A percentile compares a stretch with the other conserved stretches of the same genome.
Evolutionary conservation across 1,140 invertebrate genomes (phyloP).

Genomic region (Aphis craccivora): DNA sequence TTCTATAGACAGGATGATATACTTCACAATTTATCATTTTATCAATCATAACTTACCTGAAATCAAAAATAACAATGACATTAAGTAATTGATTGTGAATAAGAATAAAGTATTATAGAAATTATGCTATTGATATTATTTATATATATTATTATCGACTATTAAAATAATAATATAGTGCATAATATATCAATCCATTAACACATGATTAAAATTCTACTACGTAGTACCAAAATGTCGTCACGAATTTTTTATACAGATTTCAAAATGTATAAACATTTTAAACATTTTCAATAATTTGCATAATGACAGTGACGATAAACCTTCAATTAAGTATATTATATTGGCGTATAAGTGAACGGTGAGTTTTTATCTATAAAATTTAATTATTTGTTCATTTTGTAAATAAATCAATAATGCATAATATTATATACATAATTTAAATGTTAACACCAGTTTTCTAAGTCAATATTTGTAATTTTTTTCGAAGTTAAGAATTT

Average conservation of each 20-base stretch:
- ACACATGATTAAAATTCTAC: not conserved
- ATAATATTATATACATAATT: not conserved
- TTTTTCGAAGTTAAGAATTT: too few relatives aligned
- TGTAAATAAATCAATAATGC: not conserved
- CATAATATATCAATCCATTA: not conserved
- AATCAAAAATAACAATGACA: not conserved
- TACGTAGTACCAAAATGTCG: not conserved
- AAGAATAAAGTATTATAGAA: not conserved
- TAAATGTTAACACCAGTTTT: not conserved
- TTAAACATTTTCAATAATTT: not conserved
- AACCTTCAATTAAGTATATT: not conserved
- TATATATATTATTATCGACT: not conserved
- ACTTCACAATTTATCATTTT: not conserved
- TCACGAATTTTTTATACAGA: not conserved
- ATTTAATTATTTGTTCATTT: not conserved
- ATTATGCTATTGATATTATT: not conserved
- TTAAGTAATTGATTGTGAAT: not conserved
- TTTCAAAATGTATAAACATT: not conserved
- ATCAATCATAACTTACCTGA: slow-evolving; percentile 27
- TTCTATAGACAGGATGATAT: not conserved
- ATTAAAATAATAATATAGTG: not conserved
- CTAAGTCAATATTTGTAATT: too few relatives aligned
- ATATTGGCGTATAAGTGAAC: not conserved
- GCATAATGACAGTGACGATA: not conserved
- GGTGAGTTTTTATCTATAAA: not conserved